Evolutionary conservation across 1,140 invertebrate species (phyloP), one percentile per base, ranked within the genome.

Genomic region (Bombus consobrinus): DNA sequence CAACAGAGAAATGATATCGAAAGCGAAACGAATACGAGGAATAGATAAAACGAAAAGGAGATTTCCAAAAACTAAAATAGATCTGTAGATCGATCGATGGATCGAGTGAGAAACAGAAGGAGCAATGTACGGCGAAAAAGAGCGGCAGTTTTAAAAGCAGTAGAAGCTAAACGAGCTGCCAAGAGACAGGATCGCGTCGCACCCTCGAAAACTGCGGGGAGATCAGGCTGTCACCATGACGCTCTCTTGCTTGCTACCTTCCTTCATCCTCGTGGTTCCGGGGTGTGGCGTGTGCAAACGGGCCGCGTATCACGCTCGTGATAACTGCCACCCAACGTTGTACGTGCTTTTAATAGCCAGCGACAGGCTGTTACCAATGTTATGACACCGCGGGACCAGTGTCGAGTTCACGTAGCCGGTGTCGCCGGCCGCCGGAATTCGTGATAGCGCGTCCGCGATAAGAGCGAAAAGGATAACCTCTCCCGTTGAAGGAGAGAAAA

Each of bases 361-460:
- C 76, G 76, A 80, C 83, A 80, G 53, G 83, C 83, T 85, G 83
- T 85, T 85, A 85, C 83, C 76, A 57, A 53, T 85, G 83, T 85
- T 85, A 85, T 85, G 78, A 83, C 79, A 69, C 77, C 77, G 73
- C 62, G 47, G 69, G 68, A 80, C 72, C 81, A 66, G 80, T 75
- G 72, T 68, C 75, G 83, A 73, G 64, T 81, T 87, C 86, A 85
- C 72, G 74, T 39, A 69, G 83, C 53, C 62, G 53, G 86, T 79
- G 82, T 84, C 78, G 71, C 69, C 68, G 69, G 32, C 41, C 83
- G 64, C 69, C 88, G 89, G 89, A 89, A 90, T 89, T 89, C 88
- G 77, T 57, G 89, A 90, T 90, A 90, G 53, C 88, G 88, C 87
- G 69, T 10, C 34, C 64, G 2, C 71, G 88, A 89, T 85, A 82